Base-by-base conservation (phyloP, 2,797 vertebrate species). In the Neosilurus hyrtlii region DNA sequence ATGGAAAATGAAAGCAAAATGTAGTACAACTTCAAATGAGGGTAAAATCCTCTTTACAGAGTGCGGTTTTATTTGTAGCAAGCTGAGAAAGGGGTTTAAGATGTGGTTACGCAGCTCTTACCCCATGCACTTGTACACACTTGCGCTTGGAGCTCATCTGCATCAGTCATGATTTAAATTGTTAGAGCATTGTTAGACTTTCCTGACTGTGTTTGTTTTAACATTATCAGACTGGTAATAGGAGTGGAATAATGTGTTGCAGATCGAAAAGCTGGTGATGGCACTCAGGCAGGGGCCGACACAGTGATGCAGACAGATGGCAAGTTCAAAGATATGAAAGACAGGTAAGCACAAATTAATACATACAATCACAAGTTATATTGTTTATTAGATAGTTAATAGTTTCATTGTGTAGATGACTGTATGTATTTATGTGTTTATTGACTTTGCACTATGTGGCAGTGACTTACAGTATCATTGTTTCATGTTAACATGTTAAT, bases 231-330 rank as follows among this genome's bases (percentile, higher is more conserved):
- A 0, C 12, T n/a, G 43, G n/a, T 26, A 65, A 63, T 65, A 51
- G 66, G 22, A 16, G 15, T 57, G 22, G 66, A 15, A 72, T 79
- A 71, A 56, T 80, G 74, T 24, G 74, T 88, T 74, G 54, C 89
- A 95, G 95, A 95, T 84, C 91, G 90, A 56, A 94, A 92, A 90
- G 91, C 91, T 0, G 91, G 88, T 76, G 94, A 95, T 70, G 86
- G 90, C 6, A 90, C 90, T 57, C 93, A 93, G 82, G 86, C 87
- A 43, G 91, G 90, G 75, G 82, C 70, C 15, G 90, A 86, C 8
- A 76, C 73, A 16, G 18, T 65, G 20, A 77, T 9, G 71, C 94
- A 91, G 89, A 89, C 87, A 9, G 95, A 95, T 15, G 73, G 89
- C 82, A 94, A 90, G 83, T 82, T 91, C 68, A 94, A 65, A 86